phyloP scores from a whole-genome alignment of 2,113 vertebrate species.

The Paralichthys olivaceus region DNA sequence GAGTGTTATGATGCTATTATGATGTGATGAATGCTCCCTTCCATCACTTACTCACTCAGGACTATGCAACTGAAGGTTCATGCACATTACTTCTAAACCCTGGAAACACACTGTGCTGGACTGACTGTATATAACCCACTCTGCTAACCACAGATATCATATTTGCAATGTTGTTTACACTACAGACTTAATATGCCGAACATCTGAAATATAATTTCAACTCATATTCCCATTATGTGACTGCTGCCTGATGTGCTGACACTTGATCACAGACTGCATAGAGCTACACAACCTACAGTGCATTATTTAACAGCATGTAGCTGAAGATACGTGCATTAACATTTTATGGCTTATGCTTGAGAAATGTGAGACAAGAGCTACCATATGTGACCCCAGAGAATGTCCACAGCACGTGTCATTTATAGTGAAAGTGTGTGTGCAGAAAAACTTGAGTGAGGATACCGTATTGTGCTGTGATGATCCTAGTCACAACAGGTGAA shows the following conservation, averaged over 20 bases:
- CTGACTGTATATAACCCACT: neutral
- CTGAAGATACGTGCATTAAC: conserved; percentile 64
- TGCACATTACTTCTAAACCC: conserved; percentile 6
- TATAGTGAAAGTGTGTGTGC: neutral
- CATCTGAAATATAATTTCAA: neutral
- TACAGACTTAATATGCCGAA: neutral
- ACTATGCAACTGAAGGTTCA: neutral
- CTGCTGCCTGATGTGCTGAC: conserved; percentile 10
- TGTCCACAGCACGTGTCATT: neutral
- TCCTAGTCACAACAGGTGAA: neutral
- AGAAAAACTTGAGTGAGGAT: neutral
- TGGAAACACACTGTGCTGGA: neutral
- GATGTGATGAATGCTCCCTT: neutral
- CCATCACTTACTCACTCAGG: neutral
- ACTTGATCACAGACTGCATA: conserved; percentile 17
- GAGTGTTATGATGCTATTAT: neutral
- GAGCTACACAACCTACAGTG: conserved; percentile 11
- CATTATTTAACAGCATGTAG: conserved; percentile 61
- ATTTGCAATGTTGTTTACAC: neutral
- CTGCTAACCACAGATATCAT: conserved; percentile 17
- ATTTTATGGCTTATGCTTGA: conserved; percentile 56
- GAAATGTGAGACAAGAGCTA: conserved; percentile 61
- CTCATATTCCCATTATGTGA: neutral
- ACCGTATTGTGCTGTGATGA: too few relatives aligned
- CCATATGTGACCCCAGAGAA: conserved; percentile 31